A percentile compares a stretch with the other conserved stretches of the same genome.
phyloP scores from a whole-genome alignment of 2,797 vertebrate genomes.

The Catamblyrhynchus diadema region DNA sequence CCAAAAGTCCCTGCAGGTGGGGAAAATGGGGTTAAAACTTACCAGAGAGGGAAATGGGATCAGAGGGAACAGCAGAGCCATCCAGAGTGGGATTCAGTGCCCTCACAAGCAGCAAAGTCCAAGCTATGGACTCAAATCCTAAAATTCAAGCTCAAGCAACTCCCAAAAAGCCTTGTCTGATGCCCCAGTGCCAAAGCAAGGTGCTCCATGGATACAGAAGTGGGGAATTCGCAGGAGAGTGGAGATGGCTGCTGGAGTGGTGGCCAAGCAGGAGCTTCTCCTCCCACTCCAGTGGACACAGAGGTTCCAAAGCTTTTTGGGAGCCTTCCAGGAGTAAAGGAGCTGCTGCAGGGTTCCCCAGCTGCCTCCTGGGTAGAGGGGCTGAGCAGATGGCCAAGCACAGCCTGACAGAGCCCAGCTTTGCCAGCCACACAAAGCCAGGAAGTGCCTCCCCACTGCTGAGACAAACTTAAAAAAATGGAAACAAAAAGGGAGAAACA shows the following conservation, averaged over 20 bases:
- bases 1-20: not conserved
- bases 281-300: rapidly evolving
- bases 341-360: not conserved
- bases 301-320: not conserved
- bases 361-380: not conserved
- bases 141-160: not conserved
- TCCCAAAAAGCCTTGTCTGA: not conserved
- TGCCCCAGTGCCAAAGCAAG: not conserved
- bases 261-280: not conserved
- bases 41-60: rapidly evolving
- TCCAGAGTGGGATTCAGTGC: not conserved
- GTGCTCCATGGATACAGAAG: rapidly evolving
- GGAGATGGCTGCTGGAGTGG: not conserved
- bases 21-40: not conserved
- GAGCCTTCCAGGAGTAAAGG: not conserved
- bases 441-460: not conserved
- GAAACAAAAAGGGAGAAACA: not conserved
- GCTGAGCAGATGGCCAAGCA: not conserved
- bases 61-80: not conserved
- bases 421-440: not conserved
- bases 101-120: not conserved
- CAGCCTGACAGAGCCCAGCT: rapidly evolving
- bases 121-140: rapidly evolving
- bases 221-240: rapidly evolving
- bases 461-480: rapidly evolving